Conservation (phyloP, 2,797 vertebrate species). For the Phrynocephalus vlangalii region DNA sequence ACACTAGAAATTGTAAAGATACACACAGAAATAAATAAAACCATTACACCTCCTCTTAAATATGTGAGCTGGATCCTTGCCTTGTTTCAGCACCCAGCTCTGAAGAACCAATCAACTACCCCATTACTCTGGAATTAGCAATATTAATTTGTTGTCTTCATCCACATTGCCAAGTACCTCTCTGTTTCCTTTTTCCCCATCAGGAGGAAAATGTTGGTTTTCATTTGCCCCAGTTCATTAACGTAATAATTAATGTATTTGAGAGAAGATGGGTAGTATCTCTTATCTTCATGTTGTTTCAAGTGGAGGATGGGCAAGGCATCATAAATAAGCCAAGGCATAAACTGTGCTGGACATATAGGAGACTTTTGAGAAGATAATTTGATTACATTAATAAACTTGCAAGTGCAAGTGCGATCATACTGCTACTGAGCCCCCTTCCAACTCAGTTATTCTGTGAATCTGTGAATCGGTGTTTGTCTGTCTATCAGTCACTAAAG, state of each 20-base stretch:
- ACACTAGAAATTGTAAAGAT: too few relatives aligned
- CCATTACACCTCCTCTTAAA: too few relatives aligned
- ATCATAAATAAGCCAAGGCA: neutral
- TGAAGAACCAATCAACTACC: neutral
- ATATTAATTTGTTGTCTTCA: neutral
- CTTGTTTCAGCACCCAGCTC: neutral
- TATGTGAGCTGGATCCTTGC: neutral
- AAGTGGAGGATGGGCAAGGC: neutral
- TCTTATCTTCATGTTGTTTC: neutral
- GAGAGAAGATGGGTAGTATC: neutral
- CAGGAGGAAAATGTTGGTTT: neutral
- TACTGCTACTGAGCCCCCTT: too few relatives aligned
- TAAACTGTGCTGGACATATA: constrained; percentile 1
- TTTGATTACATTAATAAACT: constrained; percentile 62
- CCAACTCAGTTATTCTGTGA: too few relatives aligned
- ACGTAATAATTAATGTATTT: neutral
- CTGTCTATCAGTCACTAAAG: too few relatives aligned
- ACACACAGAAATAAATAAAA: too few relatives aligned
- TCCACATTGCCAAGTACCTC: neutral
- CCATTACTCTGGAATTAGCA: neutral
- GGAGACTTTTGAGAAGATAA: constrained; percentile 46
- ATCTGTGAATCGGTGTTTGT: too few relatives aligned
- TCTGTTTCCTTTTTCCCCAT: neutral
- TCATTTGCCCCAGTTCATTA: neutral
- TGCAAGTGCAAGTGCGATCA: too few relatives aligned